A percentile compares a stretch with the other conserved stretches of the same genome.
phyloP scores from a whole-genome alignment of 2,113 vertebrate species.

The Vulpes ferrilata region DNA sequence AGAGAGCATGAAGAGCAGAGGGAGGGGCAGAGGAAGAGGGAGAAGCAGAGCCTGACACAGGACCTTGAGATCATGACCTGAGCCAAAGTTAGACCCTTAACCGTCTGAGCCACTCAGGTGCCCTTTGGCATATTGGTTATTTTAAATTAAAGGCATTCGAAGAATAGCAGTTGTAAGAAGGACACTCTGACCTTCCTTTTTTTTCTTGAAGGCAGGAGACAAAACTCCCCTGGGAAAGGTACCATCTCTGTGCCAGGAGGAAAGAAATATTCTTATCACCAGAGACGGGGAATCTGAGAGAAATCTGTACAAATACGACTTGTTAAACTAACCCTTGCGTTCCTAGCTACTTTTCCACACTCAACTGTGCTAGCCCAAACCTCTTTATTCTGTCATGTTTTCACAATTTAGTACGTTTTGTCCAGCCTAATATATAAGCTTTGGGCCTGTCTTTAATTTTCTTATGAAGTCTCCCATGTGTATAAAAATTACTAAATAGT shows the following conservation, averaged over 20 bases:
- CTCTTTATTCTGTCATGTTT: neutral
- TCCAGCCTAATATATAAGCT: neutral
- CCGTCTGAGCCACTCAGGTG: neutral
- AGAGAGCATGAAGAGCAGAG: neutral
- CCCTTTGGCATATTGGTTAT: neutral
- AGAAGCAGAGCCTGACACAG: neutral
- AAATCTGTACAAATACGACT: neutral
- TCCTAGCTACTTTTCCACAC: neutral
- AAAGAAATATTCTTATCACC: neutral
- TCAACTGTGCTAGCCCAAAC: neutral
- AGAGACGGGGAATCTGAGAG: neutral
- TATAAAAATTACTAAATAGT: neutral
- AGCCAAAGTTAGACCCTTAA: neutral
- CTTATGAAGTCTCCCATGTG: neutral
- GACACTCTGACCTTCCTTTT: neutral
- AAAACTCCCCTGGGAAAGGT: neutral
- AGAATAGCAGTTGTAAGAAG: neutral
- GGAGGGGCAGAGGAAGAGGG: neutral
- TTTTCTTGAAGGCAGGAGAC: neutral
- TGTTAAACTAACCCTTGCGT: neutral
- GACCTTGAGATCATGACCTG: neutral
- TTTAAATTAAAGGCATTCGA: slow-evolving; percentile 7
- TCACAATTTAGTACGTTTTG: neutral
- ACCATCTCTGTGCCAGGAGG: neutral
- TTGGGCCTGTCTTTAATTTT: neutral